Base-by-base conservation (phyloP, 2,888 invertebrate species). In the Torymus tubicola region DNA sequence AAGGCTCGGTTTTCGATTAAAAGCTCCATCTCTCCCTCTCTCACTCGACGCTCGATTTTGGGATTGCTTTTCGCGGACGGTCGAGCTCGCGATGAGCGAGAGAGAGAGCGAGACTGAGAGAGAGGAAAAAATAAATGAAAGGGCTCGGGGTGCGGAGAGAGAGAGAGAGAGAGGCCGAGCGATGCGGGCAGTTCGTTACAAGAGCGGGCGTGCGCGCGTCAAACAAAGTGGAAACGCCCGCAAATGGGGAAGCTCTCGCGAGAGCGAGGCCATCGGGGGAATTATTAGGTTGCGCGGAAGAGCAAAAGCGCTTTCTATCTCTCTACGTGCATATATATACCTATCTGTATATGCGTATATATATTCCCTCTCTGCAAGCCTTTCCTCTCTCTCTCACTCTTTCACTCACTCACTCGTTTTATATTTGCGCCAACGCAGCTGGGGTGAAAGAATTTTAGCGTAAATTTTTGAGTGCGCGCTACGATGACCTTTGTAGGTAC, bases 221-320 rank as follows among this genome's bases (percentile, higher is more conserved):
- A 78, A 81, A 81, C 81, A 74, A 81, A 81, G 70, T 81, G 81
- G 81, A 81, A 78, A 52, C 53, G 68, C 69, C 58, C 57, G 76
- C 68, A 81, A 73, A 68, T 80, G 71, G 80, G 70, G 64, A 76
- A 76, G 75, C 68, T 75, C 60, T 18, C 21, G 11, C 65, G 18
- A n/a, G 53, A 65, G 65, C 24, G 16, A 55, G 63, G 61, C 67
- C 72, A 80, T 80, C 72, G 68, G 58, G 75, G 67, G 67, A 76
- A 76, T 76, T 80, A 80, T 80, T 76, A 76, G 80, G 67, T 76
- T 76, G 76, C 50, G 69, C 52, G 60, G n/a, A 16, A 21, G 52
- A 21, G 61, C 11, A 61, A 71, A 50, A 71, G 71, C 53, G 60
- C 71, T 57, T n/a, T 61, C 14, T 52, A 31, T 13, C 57, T 67